Evolutionary conservation across 1,140 invertebrate species (phyloP).

Genomic region (Galendromus occidentalis): DNA sequence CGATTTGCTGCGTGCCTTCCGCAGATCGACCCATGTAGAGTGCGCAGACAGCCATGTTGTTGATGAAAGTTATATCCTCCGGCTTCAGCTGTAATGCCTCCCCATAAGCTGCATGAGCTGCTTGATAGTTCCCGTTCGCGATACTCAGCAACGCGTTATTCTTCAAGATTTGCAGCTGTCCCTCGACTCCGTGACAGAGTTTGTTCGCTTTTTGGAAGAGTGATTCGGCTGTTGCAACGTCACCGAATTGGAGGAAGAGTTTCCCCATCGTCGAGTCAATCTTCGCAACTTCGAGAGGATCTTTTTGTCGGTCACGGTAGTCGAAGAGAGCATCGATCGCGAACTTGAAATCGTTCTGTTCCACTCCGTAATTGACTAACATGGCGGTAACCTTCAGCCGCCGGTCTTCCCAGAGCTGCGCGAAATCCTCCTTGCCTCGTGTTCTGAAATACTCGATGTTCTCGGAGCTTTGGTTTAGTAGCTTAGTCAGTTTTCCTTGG

Average conservation of each 20-base stretch:
- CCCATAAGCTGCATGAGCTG: neutral
- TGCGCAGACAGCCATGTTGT: neutral
- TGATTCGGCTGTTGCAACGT: neutral
- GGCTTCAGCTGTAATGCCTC: neutral
- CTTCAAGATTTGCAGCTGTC: neutral
- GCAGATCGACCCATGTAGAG: neutral
- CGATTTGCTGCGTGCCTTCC: neutral
- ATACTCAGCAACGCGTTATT: neutral
- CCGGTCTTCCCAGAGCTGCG: neutral
- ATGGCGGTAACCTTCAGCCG: neutral
- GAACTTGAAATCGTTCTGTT: slow-evolving; percentile 6
- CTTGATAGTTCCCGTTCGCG: neutral
- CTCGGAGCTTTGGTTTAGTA: neutral
- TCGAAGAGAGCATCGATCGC: neutral
- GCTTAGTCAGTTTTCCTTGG: neutral
- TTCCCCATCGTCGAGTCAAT: neutral
- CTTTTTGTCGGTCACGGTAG: neutral
- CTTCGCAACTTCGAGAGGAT: neutral
- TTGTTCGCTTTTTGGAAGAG: neutral
- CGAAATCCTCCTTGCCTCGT: neutral
- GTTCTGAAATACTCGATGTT: neutral
- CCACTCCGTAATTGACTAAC: neutral
- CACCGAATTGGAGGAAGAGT: slow-evolving; percentile 4
- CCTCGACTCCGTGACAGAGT: neutral
- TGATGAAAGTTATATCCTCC: neutral